These are phyloP conservation scores for Boleophthalmus pectinirostris DNA, from an alignment of 2,113 vertebrate genomes.

Conservation along the genomic window DNA sequence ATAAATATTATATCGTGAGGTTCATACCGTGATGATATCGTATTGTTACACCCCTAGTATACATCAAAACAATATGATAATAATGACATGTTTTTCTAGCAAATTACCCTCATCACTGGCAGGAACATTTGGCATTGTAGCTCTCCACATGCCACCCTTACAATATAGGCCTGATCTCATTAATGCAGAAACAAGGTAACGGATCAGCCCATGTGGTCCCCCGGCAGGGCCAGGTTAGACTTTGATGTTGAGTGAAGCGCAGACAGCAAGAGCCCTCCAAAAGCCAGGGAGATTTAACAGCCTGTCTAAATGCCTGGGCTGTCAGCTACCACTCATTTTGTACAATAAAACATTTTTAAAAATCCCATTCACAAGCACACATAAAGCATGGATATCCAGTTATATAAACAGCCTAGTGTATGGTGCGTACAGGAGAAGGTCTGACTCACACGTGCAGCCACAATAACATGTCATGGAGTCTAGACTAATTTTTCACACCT, in stretches of 20 bases:
- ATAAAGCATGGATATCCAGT: conserved; percentile 10
- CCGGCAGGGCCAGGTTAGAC: conserved; percentile 33
- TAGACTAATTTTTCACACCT: conserved; percentile 58
- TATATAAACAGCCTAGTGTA: conserved; percentile 32
- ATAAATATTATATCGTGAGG: too few species aligned
- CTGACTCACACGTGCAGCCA: conserved; percentile 33
- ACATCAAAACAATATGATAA: neutral
- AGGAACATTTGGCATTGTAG: conserved; percentile 1
- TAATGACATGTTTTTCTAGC: conserved; percentile 17
- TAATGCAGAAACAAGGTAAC: conserved; percentile 64
- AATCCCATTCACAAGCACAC: conserved; percentile 22
- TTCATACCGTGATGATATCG: too few species aligned
- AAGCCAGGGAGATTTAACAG: conserved; percentile 36
- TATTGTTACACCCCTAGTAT: too few species aligned
- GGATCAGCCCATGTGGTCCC: conserved; percentile 41
- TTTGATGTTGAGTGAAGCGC: conserved; percentile 60
- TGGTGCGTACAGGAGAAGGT: conserved; percentile 19
- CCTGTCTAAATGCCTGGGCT: conserved; percentile 11
- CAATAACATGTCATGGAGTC: conserved; percentile 43
- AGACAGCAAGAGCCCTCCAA: conserved; percentile 24
- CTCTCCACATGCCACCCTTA: conserved; percentile 22
- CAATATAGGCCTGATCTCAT: conserved; percentile 50
- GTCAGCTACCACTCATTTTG: conserved; percentile 13
- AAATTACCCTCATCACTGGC: conserved; percentile 12
- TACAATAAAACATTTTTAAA: neutral